Evolutionary conservation across 2,888 invertebrate species (phyloP).

Genomic region (Trissolcus japonicus): DNA sequence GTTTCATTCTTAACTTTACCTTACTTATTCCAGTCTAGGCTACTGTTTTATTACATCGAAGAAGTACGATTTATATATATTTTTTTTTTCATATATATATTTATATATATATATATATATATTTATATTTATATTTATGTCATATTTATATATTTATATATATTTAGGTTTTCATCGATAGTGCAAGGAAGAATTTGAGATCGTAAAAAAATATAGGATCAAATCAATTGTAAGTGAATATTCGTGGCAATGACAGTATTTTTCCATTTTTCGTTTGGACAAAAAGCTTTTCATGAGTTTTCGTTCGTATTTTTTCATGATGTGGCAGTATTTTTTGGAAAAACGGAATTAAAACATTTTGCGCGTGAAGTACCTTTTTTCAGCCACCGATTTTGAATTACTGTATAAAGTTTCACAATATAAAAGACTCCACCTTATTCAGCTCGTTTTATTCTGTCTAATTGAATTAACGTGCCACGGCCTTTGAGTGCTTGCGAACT

Average conservation of each 20-base stretch:
- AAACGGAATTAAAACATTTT: constrained; percentile 19
- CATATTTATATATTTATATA: constrained; percentile 18
- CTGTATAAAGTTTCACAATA: constrained; percentile 28
- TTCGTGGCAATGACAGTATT: constrained; percentile 26
- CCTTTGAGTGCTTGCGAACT: constrained; percentile 11
- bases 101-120: constrained; percentile 7
- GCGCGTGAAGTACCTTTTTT: constrained; percentile 8
- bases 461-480: constrained; percentile 18
- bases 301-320: constrained; percentile 18
- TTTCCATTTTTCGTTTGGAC: constrained; percentile 7
- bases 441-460: constrained; percentile 15
- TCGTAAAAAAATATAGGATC: constrained; percentile 51
- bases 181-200: constrained; percentile 54
- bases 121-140: constrained; percentile 14
- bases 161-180: constrained; percentile 53
- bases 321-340: constrained; percentile 32
- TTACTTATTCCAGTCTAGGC: constrained; percentile 56
- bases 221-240: constrained; percentile 47
- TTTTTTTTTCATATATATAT: constrained; percentile 14
- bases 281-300: constrained; percentile 26
- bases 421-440: constrained; percentile 23
- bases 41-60: constrained; percentile 55
- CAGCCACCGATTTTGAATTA: constrained; percentile 19
- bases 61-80: constrained; percentile 31
- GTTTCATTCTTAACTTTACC: constrained; percentile 57